Base-by-base conservation (phyloP, 1,140 invertebrate genomes). In the Temnothorax nylanderi region DNA sequence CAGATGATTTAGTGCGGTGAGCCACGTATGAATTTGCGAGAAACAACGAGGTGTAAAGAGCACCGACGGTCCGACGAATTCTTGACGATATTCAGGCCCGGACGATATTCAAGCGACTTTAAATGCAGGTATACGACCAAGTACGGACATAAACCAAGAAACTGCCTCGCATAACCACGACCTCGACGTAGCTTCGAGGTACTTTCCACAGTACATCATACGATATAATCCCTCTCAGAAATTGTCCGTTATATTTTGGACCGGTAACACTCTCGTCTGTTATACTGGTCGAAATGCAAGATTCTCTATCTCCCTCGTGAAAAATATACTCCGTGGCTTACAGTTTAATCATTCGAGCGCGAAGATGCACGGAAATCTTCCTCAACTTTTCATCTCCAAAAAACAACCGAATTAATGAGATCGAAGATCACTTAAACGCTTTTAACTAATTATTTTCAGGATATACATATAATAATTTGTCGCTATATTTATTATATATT, bases 1-100 rank as follows among this genome's bases (percentile, higher is more conserved):
- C 60, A 47, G 74, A 65, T 92, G 88, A 92, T 92, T 92, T 92
- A 92, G 76, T 69, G 76, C 87, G 65, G 16, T 51, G 56, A 34
- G 85, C 69, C 78, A 76, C 72, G 87, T 44, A 32, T 85, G 72
- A 92, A 90, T 92, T 90, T 87, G 87, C 80, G 88, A 84, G 81
- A 84, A 90, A 90, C 87, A 88, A 91, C 86, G 88, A 91, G 90
- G 88, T 91, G 90, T 82, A 91, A 91, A 91, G 88, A 91, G 85
- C 69, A 80, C 81, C 72, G 65, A 69, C 65, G 49, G 69, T 69
- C 74, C 65, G 32, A 87, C 90, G 86, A 91, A 91, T 88, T 88
- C 67, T 91, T 67, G 49, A 74, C 69, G 65, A 80, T 87, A 75
- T 41, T 81, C 69, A 44, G 54, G 18, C 58, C 74, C 77, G 84